Percentiles rank a stretch among this genome's conserved stretches.
These are phyloP conservation scores for Drosophila ananassae DNA, from an alignment of 1,140 invertebrate genomes.

Conservation along the genomic window DNA sequence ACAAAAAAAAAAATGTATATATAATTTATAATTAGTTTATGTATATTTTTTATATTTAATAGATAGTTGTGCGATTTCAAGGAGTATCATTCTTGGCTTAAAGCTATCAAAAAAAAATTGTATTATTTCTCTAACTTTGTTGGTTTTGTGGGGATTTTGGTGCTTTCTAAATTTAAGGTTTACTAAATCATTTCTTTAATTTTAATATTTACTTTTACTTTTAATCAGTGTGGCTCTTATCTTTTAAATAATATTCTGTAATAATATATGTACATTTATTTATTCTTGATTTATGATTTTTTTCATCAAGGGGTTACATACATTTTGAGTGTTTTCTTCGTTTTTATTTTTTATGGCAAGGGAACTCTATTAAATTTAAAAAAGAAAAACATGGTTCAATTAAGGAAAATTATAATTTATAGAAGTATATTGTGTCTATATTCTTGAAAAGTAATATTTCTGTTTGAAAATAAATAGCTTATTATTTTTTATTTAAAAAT, in stretches of 20 bases:
- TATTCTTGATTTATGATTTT: slow-evolving; percentile 6
- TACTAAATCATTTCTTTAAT: neutral
- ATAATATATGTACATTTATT: slow-evolving; percentile 22
- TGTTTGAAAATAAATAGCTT: no score
- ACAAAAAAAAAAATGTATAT: no score
- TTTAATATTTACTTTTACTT: slow-evolving; percentile 1
- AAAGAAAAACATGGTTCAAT: no score
- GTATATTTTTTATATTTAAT: slow-evolving; percentile 11
- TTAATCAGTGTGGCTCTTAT: slow-evolving; percentile 15
- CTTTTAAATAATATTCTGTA: neutral
- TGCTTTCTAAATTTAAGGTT: slow-evolving; percentile 17
- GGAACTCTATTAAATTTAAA: neutral
- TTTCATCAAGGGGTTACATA: neutral
- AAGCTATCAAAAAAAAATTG: slow-evolving; percentile 45
- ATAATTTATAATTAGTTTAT: slow-evolving; percentile 39
- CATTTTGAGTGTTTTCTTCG: neutral
- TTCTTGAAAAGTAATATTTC: no score
- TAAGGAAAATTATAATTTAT: no score
- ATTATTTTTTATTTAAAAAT: no score
- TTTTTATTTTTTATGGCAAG: neutral
- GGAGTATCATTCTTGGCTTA: slow-evolving; percentile 41
- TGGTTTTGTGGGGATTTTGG: slow-evolving; percentile 5
- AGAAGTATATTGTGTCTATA: no score
- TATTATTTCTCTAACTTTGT: slow-evolving; percentile 18
- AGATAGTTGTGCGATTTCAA: slow-evolving; percentile 46